These are phyloP conservation scores for Liodrosophila aerea DNA, from an alignment of 2,888 invertebrate species.

Conservation along the genomic window DNA sequence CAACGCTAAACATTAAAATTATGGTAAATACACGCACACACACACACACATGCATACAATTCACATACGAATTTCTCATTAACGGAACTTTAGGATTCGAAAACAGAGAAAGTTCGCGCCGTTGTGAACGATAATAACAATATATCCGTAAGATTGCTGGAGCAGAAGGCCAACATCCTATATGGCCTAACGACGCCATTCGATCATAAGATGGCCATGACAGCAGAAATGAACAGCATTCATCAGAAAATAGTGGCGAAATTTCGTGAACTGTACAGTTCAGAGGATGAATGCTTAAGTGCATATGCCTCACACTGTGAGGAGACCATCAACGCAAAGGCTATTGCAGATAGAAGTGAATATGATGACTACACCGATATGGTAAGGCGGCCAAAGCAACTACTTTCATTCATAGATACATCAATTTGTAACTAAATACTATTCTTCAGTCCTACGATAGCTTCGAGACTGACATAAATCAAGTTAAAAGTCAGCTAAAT, in stretches of 20 bases:
- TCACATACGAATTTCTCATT: conserved; percentile 1
- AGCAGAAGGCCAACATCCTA: too few relatives aligned
- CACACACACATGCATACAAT: too few relatives aligned
- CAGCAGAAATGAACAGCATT: not conserved
- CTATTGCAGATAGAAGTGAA: not conserved
- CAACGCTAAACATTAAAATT: not conserved
- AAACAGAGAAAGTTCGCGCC: too few relatives aligned
- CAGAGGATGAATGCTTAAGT: not conserved
- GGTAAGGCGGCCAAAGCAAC: too few relatives aligned
- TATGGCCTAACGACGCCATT: not conserved
- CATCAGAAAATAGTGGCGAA: not conserved
- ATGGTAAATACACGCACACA: conserved; percentile 9
- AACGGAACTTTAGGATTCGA: too few relatives aligned
- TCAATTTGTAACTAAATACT: not conserved
- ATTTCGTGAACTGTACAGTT: not conserved
- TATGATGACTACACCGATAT: conserved; percentile 32
- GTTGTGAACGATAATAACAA: too few relatives aligned
- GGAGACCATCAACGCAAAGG: not conserved
- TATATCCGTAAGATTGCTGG: too few relatives aligned
- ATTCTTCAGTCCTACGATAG: conserved; percentile 4
- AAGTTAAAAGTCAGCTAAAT: too few relatives aligned
- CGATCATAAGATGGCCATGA: not conserved
- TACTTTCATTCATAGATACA: not conserved
- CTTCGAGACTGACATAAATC: too few relatives aligned
- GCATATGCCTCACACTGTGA: conserved; percentile 26